A percentile compares a stretch with the other conserved stretches of the same genome.
These are phyloP conservation scores for Dipus sagitta DNA, from an alignment of 2,797 vertebrate genomes.

Conservation along the genomic window DNA sequence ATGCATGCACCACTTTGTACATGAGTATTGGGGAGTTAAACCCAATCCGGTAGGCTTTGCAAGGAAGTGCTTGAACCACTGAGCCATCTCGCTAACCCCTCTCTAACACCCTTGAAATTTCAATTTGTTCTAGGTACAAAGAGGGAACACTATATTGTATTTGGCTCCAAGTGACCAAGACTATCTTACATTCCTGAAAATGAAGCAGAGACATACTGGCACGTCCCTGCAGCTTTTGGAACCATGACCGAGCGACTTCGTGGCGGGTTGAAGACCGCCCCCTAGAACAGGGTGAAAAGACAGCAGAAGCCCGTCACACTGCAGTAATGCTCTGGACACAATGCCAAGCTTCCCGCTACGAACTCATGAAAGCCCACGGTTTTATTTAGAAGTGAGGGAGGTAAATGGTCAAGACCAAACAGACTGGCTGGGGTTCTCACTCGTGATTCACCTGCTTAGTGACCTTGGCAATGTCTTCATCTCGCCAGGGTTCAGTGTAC, in stretches of 20 bases:
- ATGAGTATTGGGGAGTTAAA: too few species aligned
- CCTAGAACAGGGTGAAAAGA: background rate
- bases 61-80: too few species aligned
- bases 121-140: background rate
- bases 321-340: background rate
- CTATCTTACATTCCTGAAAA: background rate
- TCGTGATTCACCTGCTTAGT: background rate
- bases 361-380: background rate
- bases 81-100: too few species aligned
- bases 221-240: background rate
- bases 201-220: background rate
- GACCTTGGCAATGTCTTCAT: background rate
- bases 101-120: slow-evolving; percentile 21
- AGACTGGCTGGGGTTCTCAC: fast-evolving
- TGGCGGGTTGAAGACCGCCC: background rate
- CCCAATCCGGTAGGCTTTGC: too few species aligned
- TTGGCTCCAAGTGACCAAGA: background rate
- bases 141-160: background rate
- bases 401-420: background rate
- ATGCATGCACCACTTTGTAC: too few species aligned
- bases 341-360: background rate
- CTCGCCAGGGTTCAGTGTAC: background rate
- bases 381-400: background rate
- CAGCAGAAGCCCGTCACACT: background rate
- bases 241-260: background rate